Evolutionary conservation across 2,888 invertebrate species (phyloP).

Genomic region (Diploptera punctata): DNA sequence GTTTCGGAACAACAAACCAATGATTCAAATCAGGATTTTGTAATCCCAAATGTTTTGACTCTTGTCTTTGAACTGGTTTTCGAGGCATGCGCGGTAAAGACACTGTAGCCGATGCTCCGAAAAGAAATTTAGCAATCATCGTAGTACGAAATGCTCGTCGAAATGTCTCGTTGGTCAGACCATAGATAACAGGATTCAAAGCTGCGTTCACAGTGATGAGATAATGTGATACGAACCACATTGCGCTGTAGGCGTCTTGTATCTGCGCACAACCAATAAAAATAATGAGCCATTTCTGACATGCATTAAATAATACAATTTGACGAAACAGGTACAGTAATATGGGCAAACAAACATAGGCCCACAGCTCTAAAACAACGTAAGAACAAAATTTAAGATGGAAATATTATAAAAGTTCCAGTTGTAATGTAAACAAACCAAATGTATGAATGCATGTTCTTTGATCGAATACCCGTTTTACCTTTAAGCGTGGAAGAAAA

Average conservation of each 20-base stretch:
- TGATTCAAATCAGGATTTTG: background rate
- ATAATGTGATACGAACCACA: constrained; percentile 74
- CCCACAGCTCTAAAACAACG: no score
- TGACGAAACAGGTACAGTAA: no score
- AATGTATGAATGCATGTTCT: no score
- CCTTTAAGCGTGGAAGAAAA: no score
- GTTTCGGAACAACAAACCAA: constrained; percentile 5
- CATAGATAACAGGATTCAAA: constrained; percentile 79
- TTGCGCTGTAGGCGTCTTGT: constrained; percentile 61
- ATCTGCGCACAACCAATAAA: no score
- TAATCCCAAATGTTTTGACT: background rate
- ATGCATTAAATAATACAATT: no score
- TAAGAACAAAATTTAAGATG: no score
- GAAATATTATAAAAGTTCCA: no score
- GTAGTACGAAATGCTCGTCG: constrained; percentile 62
- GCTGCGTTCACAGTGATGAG: constrained; percentile 75
- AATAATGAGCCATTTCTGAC: no score
- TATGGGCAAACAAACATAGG: no score
- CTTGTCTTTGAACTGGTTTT: background rate
- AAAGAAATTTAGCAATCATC: constrained; percentile 38
- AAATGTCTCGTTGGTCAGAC: constrained; percentile 74
- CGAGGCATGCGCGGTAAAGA: background rate
- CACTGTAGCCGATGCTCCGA: background rate
- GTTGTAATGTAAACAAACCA: no score
- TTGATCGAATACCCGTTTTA: no score